Evolutionary conservation across 2,888 invertebrate genomes (phyloP).

Genomic region (Hesperia comma): DNA sequence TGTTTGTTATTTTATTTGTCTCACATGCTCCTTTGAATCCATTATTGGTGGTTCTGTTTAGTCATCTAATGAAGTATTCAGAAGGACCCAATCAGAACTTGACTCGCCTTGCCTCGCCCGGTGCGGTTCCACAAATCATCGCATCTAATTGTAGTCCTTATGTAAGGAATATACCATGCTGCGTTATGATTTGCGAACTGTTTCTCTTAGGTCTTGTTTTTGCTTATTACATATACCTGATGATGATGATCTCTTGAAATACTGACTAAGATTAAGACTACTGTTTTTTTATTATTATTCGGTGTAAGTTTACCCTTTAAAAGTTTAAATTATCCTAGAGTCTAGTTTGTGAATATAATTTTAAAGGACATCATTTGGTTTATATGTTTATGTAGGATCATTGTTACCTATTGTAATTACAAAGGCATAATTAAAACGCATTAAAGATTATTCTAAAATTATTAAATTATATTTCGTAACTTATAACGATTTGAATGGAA

Average conservation of each 20-base stretch:
- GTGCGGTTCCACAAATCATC: slow-evolving; percentile 66
- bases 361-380: too few relatives aligned
- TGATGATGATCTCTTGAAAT: too few relatives aligned
- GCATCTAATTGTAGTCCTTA: slow-evolving; percentile 58
- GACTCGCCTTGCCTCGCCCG: slow-evolving; percentile 47
- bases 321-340: too few relatives aligned
- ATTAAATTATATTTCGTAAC: too few relatives aligned
- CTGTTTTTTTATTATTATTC: too few relatives aligned
- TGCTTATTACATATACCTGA: not conserved
- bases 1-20: slow-evolving; percentile 58
- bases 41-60: slow-evolving; percentile 67
- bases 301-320: too few relatives aligned
- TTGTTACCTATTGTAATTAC: too few relatives aligned
- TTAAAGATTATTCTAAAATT: too few relatives aligned
- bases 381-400: too few relatives aligned
- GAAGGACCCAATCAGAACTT: slow-evolving; percentile 50
- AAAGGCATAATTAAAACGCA: too few relatives aligned
- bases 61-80: slow-evolving; percentile 82
- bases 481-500: not conserved
- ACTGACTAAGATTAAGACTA: too few relatives aligned
- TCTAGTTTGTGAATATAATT: too few relatives aligned
- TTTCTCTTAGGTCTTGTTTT: not conserved
- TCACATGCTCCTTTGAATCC: slow-evolving; percentile 51
- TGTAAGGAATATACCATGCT: slow-evolving; percentile 56
- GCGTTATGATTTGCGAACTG: slow-evolving; percentile 18